These are phyloP conservation scores for Lycophotia porphyrea DNA, from an alignment of 2,888 invertebrate species.

Conservation along the genomic window DNA sequence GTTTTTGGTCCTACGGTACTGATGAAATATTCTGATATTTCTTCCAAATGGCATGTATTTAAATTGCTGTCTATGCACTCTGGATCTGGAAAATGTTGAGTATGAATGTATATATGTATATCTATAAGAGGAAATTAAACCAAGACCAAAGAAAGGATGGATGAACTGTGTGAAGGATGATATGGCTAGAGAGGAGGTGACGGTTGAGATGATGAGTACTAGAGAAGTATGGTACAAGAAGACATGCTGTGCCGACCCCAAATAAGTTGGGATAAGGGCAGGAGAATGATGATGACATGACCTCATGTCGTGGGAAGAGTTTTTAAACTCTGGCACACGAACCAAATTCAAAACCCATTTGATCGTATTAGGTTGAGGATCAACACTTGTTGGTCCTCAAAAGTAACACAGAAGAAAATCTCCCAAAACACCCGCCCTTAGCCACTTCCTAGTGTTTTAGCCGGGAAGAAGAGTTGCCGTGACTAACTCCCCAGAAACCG, in stretches of 20 bases:
- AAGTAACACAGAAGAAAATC: background rate
- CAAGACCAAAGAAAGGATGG: too few relatives aligned
- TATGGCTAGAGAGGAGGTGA: too few relatives aligned
- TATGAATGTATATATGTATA: too few relatives aligned
- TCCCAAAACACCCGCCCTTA: background rate
- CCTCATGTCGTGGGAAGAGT: background rate
- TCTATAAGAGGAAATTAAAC: too few relatives aligned
- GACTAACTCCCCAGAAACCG: background rate
- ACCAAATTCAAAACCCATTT: background rate
- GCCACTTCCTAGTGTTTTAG: background rate
- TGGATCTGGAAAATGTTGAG: too few relatives aligned
- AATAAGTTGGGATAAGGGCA: too few relatives aligned
- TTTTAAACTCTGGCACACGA: background rate
- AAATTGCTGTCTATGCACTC: background rate
- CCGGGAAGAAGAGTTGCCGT: background rate
- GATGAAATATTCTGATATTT: background rate
- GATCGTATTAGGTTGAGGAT: too few relatives aligned
- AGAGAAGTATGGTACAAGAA: too few relatives aligned
- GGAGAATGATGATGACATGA: too few relatives aligned
- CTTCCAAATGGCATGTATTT: background rate
- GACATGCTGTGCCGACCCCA: too few relatives aligned
- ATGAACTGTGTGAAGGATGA: too few relatives aligned
- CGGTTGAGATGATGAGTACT: too few relatives aligned
- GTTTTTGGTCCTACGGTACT: conserved; percentile 2
- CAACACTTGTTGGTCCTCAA: background rate